Evolutionary conservation across 2,113 vertebrate genomes (phyloP), one percentile per base, ranked within the genome.

Genomic region (Xiphophorus maculatus): DNA sequence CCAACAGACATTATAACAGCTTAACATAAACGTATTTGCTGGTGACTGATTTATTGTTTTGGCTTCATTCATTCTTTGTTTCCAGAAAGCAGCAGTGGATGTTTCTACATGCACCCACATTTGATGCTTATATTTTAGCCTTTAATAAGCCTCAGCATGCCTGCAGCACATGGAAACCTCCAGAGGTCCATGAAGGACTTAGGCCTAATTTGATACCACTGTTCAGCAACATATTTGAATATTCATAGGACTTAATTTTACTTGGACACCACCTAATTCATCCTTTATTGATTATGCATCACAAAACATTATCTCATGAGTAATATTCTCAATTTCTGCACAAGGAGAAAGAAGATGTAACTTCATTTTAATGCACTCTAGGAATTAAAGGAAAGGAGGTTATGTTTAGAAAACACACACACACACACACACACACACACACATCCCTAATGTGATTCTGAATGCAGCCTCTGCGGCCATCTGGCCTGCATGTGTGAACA

Each of bases 401-500:
- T 66, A 28, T 88, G 73, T 81, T 85, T 71, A 71, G 71, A 58
- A 64, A 70, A 77, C 74, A 69, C 15, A 58, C 40, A 14, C 40
- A 42, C 40, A 48, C 74, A 69, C 15, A 58, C 40, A 14, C 40
- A 42, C 40, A 48, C 67, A 65, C 17, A 74, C 54, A 64, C 74
- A 69, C 10, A 65, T 48, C 48, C 67, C 79, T 60, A 66, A 63
- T 83, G 67, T 79, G 79, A 75, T 66, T 84, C 65, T 70, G 40
- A 75, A 80, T 32, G 51, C 40, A 54, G 76, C 1, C 28, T 86
- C 30, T 81, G 28, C 65, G 68, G 69, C 89, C 91, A 90, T 90
- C 83, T 93, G 90, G 87, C 65, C 71, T 71, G 87, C 87, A 88
- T 84, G 90, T 89, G 88, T 87, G 85, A 81, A 8, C 66, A 69